Conservation (phyloP, 2,888 invertebrate genomes). For the Zhuqinia jingwanae region DNA sequence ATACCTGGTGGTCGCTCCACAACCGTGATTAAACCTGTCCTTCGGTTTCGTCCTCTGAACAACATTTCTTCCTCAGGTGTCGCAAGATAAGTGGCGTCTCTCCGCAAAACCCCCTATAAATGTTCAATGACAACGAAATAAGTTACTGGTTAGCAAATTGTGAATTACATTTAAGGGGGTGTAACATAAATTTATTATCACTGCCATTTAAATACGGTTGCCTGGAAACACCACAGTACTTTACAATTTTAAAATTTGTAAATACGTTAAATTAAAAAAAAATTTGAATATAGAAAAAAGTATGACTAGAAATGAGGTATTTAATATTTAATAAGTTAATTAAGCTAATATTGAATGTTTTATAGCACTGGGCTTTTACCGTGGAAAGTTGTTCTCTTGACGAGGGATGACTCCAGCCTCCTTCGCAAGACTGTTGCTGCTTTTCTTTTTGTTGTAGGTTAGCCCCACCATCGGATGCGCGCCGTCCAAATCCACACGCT, state of each 20-base stretch:
- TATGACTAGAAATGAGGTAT: neutral
- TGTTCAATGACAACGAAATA: neutral
- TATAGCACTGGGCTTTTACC: too few species aligned
- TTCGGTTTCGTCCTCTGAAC: constrained; percentile 81
- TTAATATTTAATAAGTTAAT: too few species aligned
- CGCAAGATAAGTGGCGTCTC: constrained; percentile 77
- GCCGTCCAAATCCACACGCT: constrained; percentile 91
- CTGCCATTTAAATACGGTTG: too few species aligned
- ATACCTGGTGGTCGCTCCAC: constrained; percentile 93
- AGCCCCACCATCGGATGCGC: constrained; percentile 97
- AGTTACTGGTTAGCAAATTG: neutral
- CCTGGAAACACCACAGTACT: too few species aligned
- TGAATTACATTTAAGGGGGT: too few species aligned
- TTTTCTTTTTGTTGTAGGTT: constrained; percentile 86
- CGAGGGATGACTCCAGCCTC: constrained; percentile 79
- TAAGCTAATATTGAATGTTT: too few species aligned
- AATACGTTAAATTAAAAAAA: too few species aligned
- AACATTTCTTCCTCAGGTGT: constrained; percentile 78
- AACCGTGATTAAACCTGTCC: constrained; percentile 90
- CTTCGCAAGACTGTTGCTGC: constrained; percentile 77
- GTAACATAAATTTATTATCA: too few species aligned
- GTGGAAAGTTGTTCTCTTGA: constrained; percentile 79
- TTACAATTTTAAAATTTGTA: too few species aligned
- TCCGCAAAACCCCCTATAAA: constrained; percentile 77
- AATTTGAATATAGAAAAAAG: constrained; percentile 10